Conservation (phyloP, 2,888 invertebrate genomes). For the Prosopocoilus inquinatus region DNA sequence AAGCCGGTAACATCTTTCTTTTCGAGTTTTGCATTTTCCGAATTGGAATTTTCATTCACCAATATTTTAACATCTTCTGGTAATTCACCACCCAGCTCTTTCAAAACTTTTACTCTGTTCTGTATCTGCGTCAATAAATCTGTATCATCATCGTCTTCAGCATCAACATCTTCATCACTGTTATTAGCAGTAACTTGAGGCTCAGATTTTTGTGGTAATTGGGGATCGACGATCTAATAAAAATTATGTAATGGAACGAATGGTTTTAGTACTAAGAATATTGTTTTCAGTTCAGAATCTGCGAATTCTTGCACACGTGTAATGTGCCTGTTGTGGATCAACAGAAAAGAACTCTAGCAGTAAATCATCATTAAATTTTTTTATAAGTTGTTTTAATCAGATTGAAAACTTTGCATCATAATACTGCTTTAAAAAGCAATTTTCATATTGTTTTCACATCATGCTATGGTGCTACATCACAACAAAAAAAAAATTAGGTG, state of each 20-base stretch:
- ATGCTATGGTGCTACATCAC: neutral
- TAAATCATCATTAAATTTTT: conserved; percentile 41
- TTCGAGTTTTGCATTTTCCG: conserved; percentile 15
- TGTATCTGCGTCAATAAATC: conserved; percentile 48
- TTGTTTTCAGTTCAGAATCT: conserved; percentile 39
- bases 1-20: conserved; percentile 36
- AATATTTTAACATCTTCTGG: conserved; percentile 43
- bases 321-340: no score
- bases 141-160: conserved; percentile 41
- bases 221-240: conserved; percentile 1
- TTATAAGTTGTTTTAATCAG: conserved; percentile 38
- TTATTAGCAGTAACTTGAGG: neutral
- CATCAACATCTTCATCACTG: neutral
- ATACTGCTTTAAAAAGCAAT: conserved; percentile 21
- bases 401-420: conserved; percentile 49
- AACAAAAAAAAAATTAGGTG: conserved; percentile 10
- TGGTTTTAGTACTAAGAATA: neutral
- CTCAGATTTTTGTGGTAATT: neutral
- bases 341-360: conserved; percentile 45
- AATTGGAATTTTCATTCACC: conserved; percentile 26
- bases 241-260: neutral
- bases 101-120: conserved; percentile 49
- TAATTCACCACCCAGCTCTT: conserved; percentile 47
- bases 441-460: conserved; percentile 10
- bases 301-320: conserved; percentile 43